Percentiles rank a stretch among this genome's conserved stretches.
Conservation (phyloP, 1,140 invertebrate genomes). For the Apocrypta bakeri region DNA sequence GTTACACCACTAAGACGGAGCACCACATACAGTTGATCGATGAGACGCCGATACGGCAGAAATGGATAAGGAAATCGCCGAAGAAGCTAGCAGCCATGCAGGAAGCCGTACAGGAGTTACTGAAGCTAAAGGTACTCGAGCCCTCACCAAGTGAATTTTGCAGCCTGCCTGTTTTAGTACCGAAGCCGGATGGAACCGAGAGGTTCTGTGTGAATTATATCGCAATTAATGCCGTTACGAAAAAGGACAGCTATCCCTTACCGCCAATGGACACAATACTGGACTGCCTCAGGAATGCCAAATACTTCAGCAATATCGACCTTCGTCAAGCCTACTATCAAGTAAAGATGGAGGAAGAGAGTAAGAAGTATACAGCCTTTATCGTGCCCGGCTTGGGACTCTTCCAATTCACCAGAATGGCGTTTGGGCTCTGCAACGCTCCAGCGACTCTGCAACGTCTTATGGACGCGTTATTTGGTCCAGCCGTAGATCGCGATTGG, state of each 20-base stretch:
- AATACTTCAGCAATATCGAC: background rate
- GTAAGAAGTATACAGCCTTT: conserved; percentile 58
- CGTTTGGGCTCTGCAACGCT: conserved; percentile 59
- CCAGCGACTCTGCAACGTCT: conserved; percentile 14
- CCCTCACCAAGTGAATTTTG: background rate
- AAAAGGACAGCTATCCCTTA: background rate
- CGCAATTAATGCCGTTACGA: background rate
- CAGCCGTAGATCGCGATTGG: conserved; percentile 54
- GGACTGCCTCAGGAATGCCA: background rate
- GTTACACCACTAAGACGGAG: background rate
- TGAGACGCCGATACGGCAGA: background rate
- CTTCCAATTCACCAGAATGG: conserved; percentile 60
- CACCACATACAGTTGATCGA: background rate
- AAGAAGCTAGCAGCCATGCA: background rate
- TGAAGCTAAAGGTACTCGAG: background rate
- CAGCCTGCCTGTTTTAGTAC: background rate
- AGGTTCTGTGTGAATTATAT: background rate
- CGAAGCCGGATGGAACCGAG: background rate
- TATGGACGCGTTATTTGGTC: conserved; percentile 61
- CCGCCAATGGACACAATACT: background rate
- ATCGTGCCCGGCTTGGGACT: conserved; percentile 57
- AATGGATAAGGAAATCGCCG: background rate
- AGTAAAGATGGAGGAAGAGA: background rate
- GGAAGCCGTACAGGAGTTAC: background rate
- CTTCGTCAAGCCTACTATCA: background rate